Conservation (phyloP, 1,140 invertebrate genomes). For the Scaptomyza pallida region DNA sequence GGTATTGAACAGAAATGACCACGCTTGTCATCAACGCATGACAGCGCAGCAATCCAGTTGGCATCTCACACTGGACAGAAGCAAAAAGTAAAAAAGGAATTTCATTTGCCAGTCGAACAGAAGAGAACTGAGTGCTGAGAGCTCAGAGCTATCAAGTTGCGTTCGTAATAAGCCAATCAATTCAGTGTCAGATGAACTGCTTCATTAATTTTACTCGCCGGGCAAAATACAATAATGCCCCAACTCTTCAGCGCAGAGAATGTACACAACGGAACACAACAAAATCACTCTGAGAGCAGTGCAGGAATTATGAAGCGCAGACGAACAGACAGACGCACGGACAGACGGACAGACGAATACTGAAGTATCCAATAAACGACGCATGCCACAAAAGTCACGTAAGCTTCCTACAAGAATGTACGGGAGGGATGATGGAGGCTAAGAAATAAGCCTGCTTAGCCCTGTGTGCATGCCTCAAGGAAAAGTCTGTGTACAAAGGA, state of each 20-base stretch:
- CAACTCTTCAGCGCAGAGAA: background rate
- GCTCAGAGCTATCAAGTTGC: conserved; percentile 56
- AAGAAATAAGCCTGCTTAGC: conserved; percentile 67
- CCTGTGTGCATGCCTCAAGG: conserved; percentile 43
- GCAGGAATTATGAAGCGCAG: conserved; percentile 48
- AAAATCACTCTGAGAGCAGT: background rate
- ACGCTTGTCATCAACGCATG: conserved; percentile 15
- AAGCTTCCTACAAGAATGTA: conserved; percentile 21
- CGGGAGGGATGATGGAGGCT: conserved; percentile 11
- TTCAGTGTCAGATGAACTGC: conserved; percentile 82
- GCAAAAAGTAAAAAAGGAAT: conserved; percentile 20
- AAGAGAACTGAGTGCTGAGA: conserved; percentile 4
- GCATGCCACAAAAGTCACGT: conserved; percentile 76
- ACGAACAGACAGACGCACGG: background rate
- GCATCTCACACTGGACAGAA: conserved; percentile 3
- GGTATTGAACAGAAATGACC: conserved; percentile 2
- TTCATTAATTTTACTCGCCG: conserved; percentile 76
- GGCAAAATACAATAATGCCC: conserved; percentile 16
- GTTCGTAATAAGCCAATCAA: conserved; percentile 78
- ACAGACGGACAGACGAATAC: conserved; percentile 13
- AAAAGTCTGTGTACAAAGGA: conserved; percentile 45
- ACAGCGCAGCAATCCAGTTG: conserved; percentile 26
- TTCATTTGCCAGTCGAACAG: conserved; percentile 22
- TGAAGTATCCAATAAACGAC: conserved; percentile 51
- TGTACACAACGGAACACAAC: too few relatives aligned